Conservation (phyloP, 2,888 invertebrate genomes). For the Agrotis ipsilon region DNA sequence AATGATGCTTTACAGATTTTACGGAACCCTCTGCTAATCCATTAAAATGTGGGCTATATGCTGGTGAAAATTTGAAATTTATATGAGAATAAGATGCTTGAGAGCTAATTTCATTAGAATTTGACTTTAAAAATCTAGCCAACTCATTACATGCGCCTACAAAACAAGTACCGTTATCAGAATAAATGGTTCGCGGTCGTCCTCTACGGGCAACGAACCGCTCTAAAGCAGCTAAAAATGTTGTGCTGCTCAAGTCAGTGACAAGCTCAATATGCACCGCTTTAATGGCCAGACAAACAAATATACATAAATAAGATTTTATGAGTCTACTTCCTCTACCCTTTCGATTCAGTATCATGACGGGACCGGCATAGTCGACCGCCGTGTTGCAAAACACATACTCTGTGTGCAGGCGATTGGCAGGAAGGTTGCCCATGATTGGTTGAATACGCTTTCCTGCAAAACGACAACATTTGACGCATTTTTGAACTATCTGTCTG, state of each 20-base stretch:
- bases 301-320: slow-evolving; percentile 12
- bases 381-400: too few species aligned
- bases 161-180: slow-evolving; percentile 21
- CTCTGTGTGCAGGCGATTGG: too few species aligned
- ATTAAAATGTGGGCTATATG: slow-evolving; percentile 16
- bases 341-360: slow-evolving; percentile 2
- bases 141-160: slow-evolving; percentile 18
- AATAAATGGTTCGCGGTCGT: slow-evolving; percentile 13
- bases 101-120: slow-evolving; percentile 3
- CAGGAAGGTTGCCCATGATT: slow-evolving; percentile 13
- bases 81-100: slow-evolving; percentile 4
- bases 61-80: slow-evolving; percentile 4
- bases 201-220: slow-evolving; percentile 18
- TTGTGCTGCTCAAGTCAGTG: slow-evolving; percentile 8
- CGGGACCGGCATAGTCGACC: background rate
- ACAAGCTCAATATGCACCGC: slow-evolving; percentile 21
- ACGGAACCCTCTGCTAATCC: slow-evolving; percentile 22
- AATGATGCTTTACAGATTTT: slow-evolving; percentile 23
- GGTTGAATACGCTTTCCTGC: too few species aligned
- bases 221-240: slow-evolving; percentile 17
- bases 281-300: slow-evolving; percentile 18
- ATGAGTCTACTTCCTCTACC: slow-evolving; percentile 1
- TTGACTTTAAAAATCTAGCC: slow-evolving; percentile 15
- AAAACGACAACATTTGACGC: too few species aligned
- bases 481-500: slow-evolving; percentile 1